Conservation (phyloP, 2,888 invertebrate species). For the Hesperia comma region DNA sequence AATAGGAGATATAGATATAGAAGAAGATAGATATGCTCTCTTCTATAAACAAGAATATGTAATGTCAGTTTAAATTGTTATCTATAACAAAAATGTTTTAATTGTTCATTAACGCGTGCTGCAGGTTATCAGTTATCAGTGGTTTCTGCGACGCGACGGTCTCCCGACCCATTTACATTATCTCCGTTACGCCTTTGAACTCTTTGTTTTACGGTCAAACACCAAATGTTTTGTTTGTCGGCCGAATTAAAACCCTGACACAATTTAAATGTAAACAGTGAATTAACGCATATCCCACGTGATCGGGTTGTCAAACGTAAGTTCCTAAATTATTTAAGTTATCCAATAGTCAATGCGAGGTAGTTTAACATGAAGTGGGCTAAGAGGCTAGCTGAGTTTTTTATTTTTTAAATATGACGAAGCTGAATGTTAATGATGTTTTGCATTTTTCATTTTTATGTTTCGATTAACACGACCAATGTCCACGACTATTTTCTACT, state of each 20-base stretch:
- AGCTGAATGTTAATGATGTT: no score
- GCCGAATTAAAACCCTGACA: conserved; percentile 54
- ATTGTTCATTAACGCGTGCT: conserved; percentile 55
- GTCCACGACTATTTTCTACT: no score
- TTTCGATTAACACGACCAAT: no score
- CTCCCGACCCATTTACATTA: conserved; percentile 71
- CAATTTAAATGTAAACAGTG: conserved; percentile 35
- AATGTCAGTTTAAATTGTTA: background rate
- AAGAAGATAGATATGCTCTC: no score
- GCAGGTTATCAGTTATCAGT: conserved; percentile 69
- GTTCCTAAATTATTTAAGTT: no score
- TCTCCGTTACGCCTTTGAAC: conserved; percentile 44
- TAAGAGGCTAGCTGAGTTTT: no score
- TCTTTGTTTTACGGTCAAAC: conserved; percentile 52
- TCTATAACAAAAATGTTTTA: conserved; percentile 17
- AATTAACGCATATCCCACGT: background rate
- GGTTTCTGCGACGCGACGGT: conserved; percentile 71
- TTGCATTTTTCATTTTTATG: no score
- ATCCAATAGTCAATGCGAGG: no score
- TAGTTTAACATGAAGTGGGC: no score
- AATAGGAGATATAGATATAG: no score
- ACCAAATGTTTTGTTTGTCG: conserved; percentile 52
- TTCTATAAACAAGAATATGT: background rate
- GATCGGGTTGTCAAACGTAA: background rate
- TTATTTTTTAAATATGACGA: no score